A percentile compares a stretch with the other conserved stretches of the same genome.
Evolutionary conservation across 2,888 invertebrate species (phyloP).

Genomic region (Lepidonotus clava): DNA sequence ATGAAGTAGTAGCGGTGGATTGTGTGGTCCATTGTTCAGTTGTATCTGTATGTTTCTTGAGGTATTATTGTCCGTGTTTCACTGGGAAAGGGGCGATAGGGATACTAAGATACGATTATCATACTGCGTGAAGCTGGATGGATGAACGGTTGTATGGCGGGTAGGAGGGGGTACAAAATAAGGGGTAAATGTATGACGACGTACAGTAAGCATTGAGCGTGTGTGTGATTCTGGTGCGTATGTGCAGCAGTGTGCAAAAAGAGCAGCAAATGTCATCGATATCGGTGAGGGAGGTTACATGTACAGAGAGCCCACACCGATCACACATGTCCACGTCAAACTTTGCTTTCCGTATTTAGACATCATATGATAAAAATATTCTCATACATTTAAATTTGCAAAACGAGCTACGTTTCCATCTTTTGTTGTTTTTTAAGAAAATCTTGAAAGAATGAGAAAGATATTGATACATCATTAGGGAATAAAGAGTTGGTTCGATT

Average conservation of each 20-base stretch:
- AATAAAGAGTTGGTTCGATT: no score
- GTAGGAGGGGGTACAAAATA: not conserved
- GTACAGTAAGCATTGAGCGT: constrained; percentile 19
- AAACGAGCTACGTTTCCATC: no score
- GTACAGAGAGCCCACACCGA: not conserved
- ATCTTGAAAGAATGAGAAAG: no score
- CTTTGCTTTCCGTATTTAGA: not conserved
- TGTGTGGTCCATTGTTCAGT: no score
- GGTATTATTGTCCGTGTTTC: no score
- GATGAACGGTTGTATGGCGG: no score
- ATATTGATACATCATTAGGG: no score
- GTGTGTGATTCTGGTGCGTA: not conserved
- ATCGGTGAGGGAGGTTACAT: not conserved
- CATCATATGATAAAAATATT: not conserved
- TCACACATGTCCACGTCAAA: not conserved
- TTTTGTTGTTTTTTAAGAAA: no score
- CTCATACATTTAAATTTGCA: not conserved
- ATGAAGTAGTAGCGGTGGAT: no score
- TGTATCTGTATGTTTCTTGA: no score
- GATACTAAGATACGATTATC: not conserved
- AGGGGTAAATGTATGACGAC: not conserved
- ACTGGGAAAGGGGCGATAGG: not conserved
- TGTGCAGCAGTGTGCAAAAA: not conserved
- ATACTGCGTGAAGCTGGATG: no score
- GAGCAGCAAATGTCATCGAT: not conserved